Conservation (phyloP, 2,797 vertebrate species). For the Zenarchopterus dispar region DNA sequence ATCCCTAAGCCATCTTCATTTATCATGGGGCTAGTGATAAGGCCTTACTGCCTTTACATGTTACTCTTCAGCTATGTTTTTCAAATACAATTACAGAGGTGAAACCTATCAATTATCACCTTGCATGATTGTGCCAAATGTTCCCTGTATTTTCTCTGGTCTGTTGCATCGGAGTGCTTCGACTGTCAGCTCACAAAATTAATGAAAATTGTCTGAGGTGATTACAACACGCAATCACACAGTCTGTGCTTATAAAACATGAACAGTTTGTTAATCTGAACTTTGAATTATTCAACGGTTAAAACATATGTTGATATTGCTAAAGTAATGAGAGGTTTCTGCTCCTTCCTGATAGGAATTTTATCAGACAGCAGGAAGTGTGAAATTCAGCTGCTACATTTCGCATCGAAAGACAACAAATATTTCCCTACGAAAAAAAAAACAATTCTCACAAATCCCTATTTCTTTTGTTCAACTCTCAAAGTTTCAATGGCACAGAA, state of each 20-base stretch:
- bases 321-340: not conserved
- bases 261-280: constrained; percentile 8
- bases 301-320: constrained; percentile 1
- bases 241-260: constrained; percentile 6
- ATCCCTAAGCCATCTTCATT: constrained; percentile 55
- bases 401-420: constrained; percentile 1
- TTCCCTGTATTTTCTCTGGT: not conserved
- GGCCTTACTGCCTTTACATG: constrained; percentile 39
- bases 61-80: constrained; percentile 18
- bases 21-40: constrained; percentile 58
- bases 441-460: constrained; percentile 1
- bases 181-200: constrained; percentile 6
- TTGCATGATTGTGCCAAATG: constrained; percentile 36
- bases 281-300: constrained; percentile 16
- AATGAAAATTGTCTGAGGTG: constrained; percentile 26
- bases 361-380: not conserved
- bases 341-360: not conserved
- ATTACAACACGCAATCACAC: constrained; percentile 6
- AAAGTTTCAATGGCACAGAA: constrained; percentile 48
- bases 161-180: no score
- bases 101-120: constrained; percentile 52
- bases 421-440: constrained; percentile 18
- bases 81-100: constrained; percentile 29
- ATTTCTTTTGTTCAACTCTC: constrained; percentile 25
- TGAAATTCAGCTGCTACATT: constrained; percentile 2